Conservation (phyloP, 1,140 invertebrate genomes). For the Asbolus verrucosus region DNA sequence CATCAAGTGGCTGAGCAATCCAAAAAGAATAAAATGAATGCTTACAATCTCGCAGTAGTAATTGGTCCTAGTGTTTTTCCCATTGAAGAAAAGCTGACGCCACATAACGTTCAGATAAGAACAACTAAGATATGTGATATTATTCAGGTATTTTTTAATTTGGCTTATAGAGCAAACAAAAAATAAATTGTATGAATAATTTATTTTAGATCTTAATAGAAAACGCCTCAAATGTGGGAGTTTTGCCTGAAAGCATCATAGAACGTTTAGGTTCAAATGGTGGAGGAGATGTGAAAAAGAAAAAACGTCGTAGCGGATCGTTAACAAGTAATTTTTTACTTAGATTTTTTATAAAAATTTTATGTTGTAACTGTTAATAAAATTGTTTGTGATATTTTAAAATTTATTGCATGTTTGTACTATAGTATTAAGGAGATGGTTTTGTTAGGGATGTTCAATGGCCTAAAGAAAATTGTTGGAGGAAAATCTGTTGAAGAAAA, state of each 20-base stretch:
- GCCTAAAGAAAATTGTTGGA: slow-evolving; percentile 81
- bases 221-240: slow-evolving; percentile 79
- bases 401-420: background rate
- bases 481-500: slow-evolving; percentile 67
- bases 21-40: slow-evolving; percentile 84
- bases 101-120: slow-evolving; percentile 56
- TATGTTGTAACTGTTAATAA: slow-evolving; percentile 11
- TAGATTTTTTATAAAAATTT: slow-evolving; percentile 23
- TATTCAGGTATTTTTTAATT: slow-evolving; percentile 54
- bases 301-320: slow-evolving; percentile 83
- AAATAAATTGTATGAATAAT: background rate
- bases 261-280: slow-evolving; percentile 64
- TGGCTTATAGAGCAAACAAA: background rate
- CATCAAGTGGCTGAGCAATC: slow-evolving; percentile 71
- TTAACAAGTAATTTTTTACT: slow-evolving; percentile 74
- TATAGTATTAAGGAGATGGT: background rate
- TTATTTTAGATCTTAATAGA: slow-evolving; percentile 78
- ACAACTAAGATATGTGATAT: slow-evolving; percentile 62
- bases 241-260: slow-evolving; percentile 72
- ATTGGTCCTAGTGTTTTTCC: slow-evolving; percentile 87
- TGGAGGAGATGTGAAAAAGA: slow-evolving; percentile 70
- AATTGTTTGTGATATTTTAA: background rate
- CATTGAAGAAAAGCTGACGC: slow-evolving; percentile 66
- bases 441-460: slow-evolving; percentile 78
- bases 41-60: slow-evolving; percentile 83